Base-by-base conservation (phyloP, 2,888 invertebrate genomes). In the Amphipoea oculea region DNA sequence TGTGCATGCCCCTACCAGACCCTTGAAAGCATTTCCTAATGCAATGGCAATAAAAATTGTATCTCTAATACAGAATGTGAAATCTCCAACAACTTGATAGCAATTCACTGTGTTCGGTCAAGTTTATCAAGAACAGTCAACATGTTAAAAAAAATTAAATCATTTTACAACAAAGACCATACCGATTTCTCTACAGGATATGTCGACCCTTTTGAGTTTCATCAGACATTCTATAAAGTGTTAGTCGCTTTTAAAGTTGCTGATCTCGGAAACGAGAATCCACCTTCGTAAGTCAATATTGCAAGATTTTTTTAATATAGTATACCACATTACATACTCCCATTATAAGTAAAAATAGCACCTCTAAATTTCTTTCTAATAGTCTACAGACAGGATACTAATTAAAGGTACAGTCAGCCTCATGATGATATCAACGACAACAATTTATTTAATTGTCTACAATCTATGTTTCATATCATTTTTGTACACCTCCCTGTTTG, bases 171-270 rank as follows among this genome's bases (percentile, higher is more conserved):
- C 71, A 94, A 94, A 90, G 90, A 92, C 23, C 78, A 90, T 69
- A 88, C 83, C 48, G 90, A 94, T 79, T 93, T 87, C 83, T 89
- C 91, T 4, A 79, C 79, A 11, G 93, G 92, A 67, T 81, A 91
- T 67, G 83, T 95, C 0, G 90, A 94, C 82, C 94, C 95, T 12
- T 92, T 90, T 80, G 87, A 93, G 76, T 95, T 92, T 90, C 93
- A 95, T 85, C 85, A 82, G 66, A 91, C 88, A 9, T 94, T 94
- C 78, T 94, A 92, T 85, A 85, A 86, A 63, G 29, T 93, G 11
- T 81, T 92, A 40, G 93, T 91, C 76, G 81, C 84, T 12, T 95
- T 93, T 88, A 91, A 92, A 83, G 91, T 95, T 2, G 84, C 92
- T 6, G 93, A 94, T 81, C 75, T 91, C 65, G 90, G 90, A 14